Evolutionary conservation across 2,888 invertebrate species (phyloP), one percentile per base, ranked within the genome.

Genomic region (Lasioglossum oenotherae): DNA sequence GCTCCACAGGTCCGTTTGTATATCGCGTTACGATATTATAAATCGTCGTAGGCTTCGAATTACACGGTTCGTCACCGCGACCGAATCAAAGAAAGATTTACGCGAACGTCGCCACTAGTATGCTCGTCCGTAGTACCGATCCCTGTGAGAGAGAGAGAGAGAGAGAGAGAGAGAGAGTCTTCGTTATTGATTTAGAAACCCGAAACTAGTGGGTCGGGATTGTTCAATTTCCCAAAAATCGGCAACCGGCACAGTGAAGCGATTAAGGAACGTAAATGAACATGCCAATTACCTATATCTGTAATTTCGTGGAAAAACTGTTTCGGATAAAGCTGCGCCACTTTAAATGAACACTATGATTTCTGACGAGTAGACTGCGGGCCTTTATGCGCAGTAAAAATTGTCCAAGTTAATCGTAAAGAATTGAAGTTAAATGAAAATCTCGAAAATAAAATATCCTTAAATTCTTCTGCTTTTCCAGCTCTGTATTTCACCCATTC

Each of bases 31-130:
- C 82, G 79, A 80, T 83, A 79, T 81, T 44, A 4, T 35, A 71
- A 82, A 85, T 81, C 74, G 82, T 74, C 71, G 77, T 81, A 76
- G 76, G 80, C 83, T 64, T 81, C 83, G 41, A 41, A 41, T 71
- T 71, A 41, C 41, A 41, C 31, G n/a, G 12, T 4, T 41, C 41
- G 23, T 71, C 57, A 57, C 46, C 46, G 19, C 6, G 4, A 16
- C 16, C 27, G 31, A 27, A 31, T 38, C 57, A 38, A 41, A 74
- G 74, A 57, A 74, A 41, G 57, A 74, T 57, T 74, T 74, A 74
- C 74, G 6, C n/a, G 38, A 27, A 57, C 14, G 41, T 41, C 71
- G n/a, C 5, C n/a, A 4, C 12, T 5, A 2, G 41, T 71, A 27
- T 71, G n/a, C 23, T 14, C 38, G 41, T 14, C n/a, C 5, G n/a